Base-by-base conservation (phyloP, 2,888 invertebrate species). In the Acrobasis consociella region DNA sequence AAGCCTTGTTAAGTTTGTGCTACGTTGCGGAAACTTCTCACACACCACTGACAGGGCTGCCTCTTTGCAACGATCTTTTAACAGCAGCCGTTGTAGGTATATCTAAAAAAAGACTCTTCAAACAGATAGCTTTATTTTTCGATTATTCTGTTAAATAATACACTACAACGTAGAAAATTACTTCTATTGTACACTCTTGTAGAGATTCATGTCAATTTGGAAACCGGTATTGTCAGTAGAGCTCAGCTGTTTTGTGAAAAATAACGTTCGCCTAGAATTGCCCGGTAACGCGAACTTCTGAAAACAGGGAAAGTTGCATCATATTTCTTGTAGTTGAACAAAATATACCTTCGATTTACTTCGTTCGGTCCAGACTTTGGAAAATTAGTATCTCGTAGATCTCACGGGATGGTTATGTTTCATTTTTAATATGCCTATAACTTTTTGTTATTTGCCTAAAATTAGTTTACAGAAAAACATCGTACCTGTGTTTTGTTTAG, bases 1-100 rank as follows among this genome's bases (percentile, higher is more conserved):
- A 77, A 78, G 78, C 72, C 82, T 86, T 82, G 85, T 86, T 86
- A 85, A 84, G 83, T 85, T 78, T 82, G 84, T 82, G 81, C 82
- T 78, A 62, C 74, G 82, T 81, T 67, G 80, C 72, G 82, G 83
- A 83, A 85, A 83, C 74, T 74, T 68, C 66, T 60, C 39, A 51
- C 70, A 67, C 70, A 65, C 66, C 66, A 65, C 64, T 62, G 68
- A 66, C 67, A 74, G 70, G 74, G 76, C 62, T 75, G 72, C 63
- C 71, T 71, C 64, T 60, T 9, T 59, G 50, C 16, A 50, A 15
- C 11, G 8, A 59, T 50, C 38, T 59, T 38, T 50, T 50, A 16
- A 37, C 22, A 67, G 65, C 67, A 65, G 13, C 13, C 7, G 13
- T n/a, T 46, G n/a, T 13, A 31, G 2, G 8, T 31, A 7, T 42